Percentiles rank a stretch among this genome's conserved stretches.
Evolutionary conservation across 92 coral and sea anemone species (phyloP).

Genomic region (Ricordea florida): DNA sequence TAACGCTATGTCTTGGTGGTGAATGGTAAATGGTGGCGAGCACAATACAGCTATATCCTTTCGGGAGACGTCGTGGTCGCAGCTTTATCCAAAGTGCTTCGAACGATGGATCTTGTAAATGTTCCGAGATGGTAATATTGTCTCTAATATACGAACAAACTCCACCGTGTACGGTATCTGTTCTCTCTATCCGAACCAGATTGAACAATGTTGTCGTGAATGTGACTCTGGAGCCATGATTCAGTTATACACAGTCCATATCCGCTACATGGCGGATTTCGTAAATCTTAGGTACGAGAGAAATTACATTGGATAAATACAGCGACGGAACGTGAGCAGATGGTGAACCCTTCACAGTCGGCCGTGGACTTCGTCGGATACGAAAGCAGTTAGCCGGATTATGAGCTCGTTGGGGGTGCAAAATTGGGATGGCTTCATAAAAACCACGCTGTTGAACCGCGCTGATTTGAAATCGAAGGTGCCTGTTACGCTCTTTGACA

Average conservation of each 20-base stretch:
- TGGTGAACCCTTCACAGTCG: neutral
- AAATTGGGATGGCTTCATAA: neutral
- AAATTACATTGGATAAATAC: slow-evolving; percentile 30
- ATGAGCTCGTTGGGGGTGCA: neutral
- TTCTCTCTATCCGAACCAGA: slow-evolving; percentile 26
- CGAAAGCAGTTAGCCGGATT: neutral
- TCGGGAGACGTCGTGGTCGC: slow-evolving; percentile 43
- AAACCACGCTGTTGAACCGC: neutral
- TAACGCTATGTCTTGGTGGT: slow-evolving; percentile 51
- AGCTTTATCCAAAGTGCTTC: slow-evolving; percentile 40
- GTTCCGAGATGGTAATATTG: neutral
- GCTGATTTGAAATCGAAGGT: neutral
- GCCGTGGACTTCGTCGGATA: neutral
- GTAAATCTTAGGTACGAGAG: slow-evolving; percentile 39
- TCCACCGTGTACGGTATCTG: slow-evolving; percentile 15
- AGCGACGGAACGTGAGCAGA: neutral
- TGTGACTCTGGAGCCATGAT: slow-evolving; percentile 1
- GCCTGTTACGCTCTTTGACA: neutral
- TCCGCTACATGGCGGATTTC: slow-evolving; percentile 43
- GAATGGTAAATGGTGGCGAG: slow-evolving; percentile 47
- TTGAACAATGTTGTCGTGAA: too few relatives aligned
- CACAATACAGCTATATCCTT: slow-evolving; percentile 48
- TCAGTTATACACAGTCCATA: slow-evolving; percentile 44
- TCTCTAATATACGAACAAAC: neutral
- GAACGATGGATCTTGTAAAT: neutral